Base-by-base conservation (phyloP, 2,888 invertebrate genomes). In the Drosophila anomalata region DNA sequence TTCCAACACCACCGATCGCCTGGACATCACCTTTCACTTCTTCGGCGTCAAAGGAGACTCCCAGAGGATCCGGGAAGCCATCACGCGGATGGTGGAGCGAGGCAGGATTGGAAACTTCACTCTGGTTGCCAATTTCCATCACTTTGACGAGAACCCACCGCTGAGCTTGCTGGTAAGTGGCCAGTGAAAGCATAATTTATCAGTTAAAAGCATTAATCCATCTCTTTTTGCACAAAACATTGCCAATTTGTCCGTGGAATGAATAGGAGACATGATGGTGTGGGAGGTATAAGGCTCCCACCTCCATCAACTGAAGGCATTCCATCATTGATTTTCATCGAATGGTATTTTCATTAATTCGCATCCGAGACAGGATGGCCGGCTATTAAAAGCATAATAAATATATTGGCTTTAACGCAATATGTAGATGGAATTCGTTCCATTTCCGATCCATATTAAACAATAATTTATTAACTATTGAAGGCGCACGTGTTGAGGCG, bases 111-210 rank as follows among this genome's bases (percentile, higher is more conserved):
- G 93, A 41, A 94, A 94, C 80, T 92, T 94, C 63, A 93, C 94
- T 39, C 90, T 95, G 53, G 93, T 94, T 29, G 94, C 95, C 0
- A 94, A 95, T 65, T 94, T 94, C 79, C 93, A 95, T 79, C 93
- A 94, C 60, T 94, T 96, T 74, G 94, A 94, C 67, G 95, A 95
- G 92, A 95, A 95, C 78, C 95, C 96, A 1, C 94, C 95, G 0
- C 92, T 96, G 0, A 93, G 94, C 78, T 92, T 96, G 73, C 94
- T 95, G 93, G 96, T 96, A 88, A 93, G 79, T 79, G 31, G 6
- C 20, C 6, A 41, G 29, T 22, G 11, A 29, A 53, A 51, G 14
- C 22, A 26, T 17, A 26, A 36, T 24, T 14, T 22, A 36, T 31
- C 0, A 26, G 26, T 36, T 53, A 12, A 29, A 39, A 33, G 50